phyloP scores from a whole-genome alignment of 2,888 invertebrate species.

The Heliconius ethilla region DNA sequence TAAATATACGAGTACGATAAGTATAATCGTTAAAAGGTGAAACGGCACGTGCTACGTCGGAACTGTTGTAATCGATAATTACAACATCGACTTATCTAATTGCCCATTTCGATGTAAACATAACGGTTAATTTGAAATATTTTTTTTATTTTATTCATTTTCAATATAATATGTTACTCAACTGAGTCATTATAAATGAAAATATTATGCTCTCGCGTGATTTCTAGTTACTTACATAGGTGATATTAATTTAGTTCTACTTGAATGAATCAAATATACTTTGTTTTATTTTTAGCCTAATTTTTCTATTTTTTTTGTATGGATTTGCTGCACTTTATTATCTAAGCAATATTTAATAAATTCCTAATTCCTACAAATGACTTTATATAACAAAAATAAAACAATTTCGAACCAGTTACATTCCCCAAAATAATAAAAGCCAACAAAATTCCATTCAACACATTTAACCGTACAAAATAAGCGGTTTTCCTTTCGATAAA shows the following conservation, averaged over 20 bases:
- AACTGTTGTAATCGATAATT: slow-evolving; percentile 25
- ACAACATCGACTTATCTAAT: slow-evolving; percentile 31
- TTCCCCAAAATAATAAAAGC: neutral
- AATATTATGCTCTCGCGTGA: slow-evolving; percentile 8
- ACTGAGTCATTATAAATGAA: slow-evolving; percentile 6
- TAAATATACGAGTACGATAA: neutral
- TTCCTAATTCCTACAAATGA: neutral
- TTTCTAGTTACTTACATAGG: neutral
- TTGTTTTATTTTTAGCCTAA: neutral
- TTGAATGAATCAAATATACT: neutral
- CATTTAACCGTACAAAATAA: neutral
- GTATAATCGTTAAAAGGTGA: slow-evolving; percentile 18
- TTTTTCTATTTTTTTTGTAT: neutral
- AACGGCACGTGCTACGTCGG: slow-evolving; percentile 26
- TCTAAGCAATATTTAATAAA: neutral
- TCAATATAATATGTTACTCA: neutral
- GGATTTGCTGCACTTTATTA: neutral
- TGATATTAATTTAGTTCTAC: neutral
- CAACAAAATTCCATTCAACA: slow-evolving; percentile 11
- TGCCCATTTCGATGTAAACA: slow-evolving; percentile 18
- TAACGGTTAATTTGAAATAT: slow-evolving; percentile 4
- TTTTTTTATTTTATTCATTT: slow-evolving; percentile 19
- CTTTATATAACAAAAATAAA: neutral
- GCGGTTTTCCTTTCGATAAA: slow-evolving; percentile 19
- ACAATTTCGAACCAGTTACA: neutral